Evolutionary conservation across 2,113 vertebrate genomes (phyloP).

Genomic region (Etheostoma spectabile): DNA sequence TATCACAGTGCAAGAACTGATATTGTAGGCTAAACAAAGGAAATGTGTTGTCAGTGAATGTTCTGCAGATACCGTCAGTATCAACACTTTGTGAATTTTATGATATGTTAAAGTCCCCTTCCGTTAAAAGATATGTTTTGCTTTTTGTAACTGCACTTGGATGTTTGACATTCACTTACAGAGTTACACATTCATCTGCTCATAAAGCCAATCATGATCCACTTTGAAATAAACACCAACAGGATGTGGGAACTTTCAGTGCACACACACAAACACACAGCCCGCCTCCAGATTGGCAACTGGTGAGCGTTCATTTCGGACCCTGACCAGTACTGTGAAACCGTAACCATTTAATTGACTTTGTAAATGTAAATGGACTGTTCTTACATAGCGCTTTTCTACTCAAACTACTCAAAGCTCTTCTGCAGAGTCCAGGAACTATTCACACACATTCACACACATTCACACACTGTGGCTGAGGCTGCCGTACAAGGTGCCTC

Average conservation of each 20-base stretch:
- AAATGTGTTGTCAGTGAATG: background rate
- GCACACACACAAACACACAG: background rate
- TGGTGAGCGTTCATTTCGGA: too few species aligned
- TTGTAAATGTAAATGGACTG: too few species aligned
- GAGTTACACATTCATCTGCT: too few species aligned
- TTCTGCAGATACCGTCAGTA: background rate
- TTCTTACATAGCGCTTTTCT: too few species aligned
- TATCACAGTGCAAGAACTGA: background rate
- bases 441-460: too few species aligned
- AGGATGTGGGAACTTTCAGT: background rate
- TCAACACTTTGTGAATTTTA: background rate
- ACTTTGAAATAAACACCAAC: background rate
- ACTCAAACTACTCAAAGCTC: too few species aligned
- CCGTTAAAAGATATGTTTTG: background rate
- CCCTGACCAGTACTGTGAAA: too few species aligned
- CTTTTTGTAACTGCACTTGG: background rate
- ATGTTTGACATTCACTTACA: background rate
- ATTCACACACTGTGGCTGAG: too few species aligned
- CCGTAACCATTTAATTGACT: too few species aligned
- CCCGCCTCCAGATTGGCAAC: too few species aligned
- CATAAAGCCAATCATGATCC: background rate
- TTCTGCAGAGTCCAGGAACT: too few species aligned
- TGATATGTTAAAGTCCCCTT: background rate
- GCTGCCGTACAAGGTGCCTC: too few species aligned
- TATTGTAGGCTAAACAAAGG: background rate